Evolutionary conservation across 2,113 vertebrate species (phyloP), one percentile per base, ranked within the genome.

Genomic region (Reinhardtius hippoglossoides): DNA sequence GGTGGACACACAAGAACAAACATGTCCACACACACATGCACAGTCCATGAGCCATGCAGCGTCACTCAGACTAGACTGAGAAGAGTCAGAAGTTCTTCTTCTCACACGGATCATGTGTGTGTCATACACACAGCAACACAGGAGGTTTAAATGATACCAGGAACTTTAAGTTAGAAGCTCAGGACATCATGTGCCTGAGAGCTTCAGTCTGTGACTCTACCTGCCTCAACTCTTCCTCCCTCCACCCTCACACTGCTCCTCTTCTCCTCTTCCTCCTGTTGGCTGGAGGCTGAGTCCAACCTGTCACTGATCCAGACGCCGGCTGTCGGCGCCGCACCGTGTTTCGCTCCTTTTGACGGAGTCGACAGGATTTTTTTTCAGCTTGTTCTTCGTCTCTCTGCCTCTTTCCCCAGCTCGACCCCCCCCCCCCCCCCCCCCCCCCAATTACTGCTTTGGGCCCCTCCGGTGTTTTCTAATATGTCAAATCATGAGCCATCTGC

Each of bases 381-480:
- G 27, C 27, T 31, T 31, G 27, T 31, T 0, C 27, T 31, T 31
- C 27, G 73, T 7, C 71, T 4, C 67, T 67, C 40, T 26, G 56
- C 65, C 70, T 46, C 70, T 23, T 24, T 2, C 54, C 37, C 52
- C 63, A 57, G 78, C 78, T 14, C 74, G 82, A 89, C 76, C 57
- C 21, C 91, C 90, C 27, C 27, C 1, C 26, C 90, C 27, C 27
- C 1, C 26, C 26, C 2, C 26, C 26, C 26, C 76, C 57, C 21
- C 91, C 90, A 92, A 91, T 92, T 92, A 91, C 78, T 40, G 82
- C 26, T 56, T 82, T 72, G 35, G 27, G 35, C 69, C 89, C 90
- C 88, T 67, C 59, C 74, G 90, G 83, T 85, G 80, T 81, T 72
- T 92, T 90, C 87, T 88, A 90, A 90, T 89, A 84, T 85, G 91